Percentiles rank a stretch among this genome's conserved stretches.
These are phyloP conservation scores for Scolopax rusticola DNA, from an alignment of 2,797 vertebrate genomes.

Conservation along the genomic window DNA sequence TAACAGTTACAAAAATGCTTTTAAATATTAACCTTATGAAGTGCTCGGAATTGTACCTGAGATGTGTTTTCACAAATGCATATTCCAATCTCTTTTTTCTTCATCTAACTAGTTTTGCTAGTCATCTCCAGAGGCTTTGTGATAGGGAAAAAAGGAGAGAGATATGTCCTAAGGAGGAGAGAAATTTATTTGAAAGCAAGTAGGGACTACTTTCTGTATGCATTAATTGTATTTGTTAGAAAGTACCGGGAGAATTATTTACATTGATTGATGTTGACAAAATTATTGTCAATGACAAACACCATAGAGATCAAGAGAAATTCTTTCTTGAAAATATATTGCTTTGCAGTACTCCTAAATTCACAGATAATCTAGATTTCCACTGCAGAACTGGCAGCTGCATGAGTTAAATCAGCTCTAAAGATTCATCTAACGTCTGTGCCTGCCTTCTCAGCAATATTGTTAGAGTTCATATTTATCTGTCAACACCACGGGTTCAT, in stretches of 20 bases:
- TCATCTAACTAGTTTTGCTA: background rate
- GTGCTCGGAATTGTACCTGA: background rate
- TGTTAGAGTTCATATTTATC: background rate
- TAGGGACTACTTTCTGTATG: background rate
- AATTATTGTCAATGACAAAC: background rate
- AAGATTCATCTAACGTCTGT: background rate
- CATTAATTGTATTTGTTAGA: background rate
- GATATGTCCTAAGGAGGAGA: background rate
- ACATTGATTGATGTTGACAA: background rate
- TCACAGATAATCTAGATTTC: background rate
- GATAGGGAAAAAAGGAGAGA: background rate
- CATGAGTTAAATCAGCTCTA: constrained; percentile 10
- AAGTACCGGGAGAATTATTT: background rate
- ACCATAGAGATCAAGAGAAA: background rate
- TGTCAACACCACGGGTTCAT: background rate
- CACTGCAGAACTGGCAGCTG: background rate
- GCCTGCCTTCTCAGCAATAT: constrained; percentile 33
- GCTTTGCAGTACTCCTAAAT: background rate
- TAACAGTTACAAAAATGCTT: background rate
- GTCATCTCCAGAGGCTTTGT: background rate
- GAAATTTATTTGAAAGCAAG: background rate
- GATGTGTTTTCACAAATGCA: background rate
- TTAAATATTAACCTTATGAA: background rate
- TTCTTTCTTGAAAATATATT: background rate
- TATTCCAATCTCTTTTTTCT: background rate